Conservation (phyloP, 2,113 vertebrate genomes). For the Cacatua alba region DNA sequence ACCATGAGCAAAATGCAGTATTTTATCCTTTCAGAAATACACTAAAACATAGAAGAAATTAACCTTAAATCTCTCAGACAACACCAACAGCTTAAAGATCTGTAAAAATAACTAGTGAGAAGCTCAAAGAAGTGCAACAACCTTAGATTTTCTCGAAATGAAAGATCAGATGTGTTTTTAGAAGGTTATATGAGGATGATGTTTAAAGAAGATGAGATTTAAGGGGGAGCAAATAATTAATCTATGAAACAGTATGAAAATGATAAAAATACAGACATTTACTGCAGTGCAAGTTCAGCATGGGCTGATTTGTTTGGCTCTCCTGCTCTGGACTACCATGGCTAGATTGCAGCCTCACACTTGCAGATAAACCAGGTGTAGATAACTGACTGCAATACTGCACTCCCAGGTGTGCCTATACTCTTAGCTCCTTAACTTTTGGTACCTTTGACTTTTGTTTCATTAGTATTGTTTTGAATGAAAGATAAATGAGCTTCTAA, state of each 20-base stretch:
- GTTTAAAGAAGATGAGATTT: not conserved
- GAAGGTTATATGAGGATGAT: not conserved
- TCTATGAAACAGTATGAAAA: not conserved
- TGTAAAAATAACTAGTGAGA: not conserved
- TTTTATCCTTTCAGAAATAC: conserved; percentile 53
- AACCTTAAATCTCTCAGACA: not conserved
- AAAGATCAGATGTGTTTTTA: not conserved
- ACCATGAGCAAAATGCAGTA: not conserved
- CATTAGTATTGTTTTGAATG: not conserved
- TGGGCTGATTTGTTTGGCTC: not conserved
- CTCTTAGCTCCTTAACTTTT: not conserved
- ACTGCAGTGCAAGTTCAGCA: not conserved
- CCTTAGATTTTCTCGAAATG: not conserved
- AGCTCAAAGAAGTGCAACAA: not conserved
- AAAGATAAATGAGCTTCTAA: not conserved
- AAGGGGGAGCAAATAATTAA: not conserved
- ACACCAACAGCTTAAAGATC: conserved; percentile 38
- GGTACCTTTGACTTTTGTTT: not conserved
- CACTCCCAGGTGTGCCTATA: not conserved
- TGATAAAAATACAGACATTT: not conserved
- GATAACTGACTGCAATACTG: not conserved
- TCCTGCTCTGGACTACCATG: not conserved
- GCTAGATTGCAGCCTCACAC: not conserved
- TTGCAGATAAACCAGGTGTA: not conserved
- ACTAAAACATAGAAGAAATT: conserved; percentile 54